Percentiles rank a stretch among this genome's conserved stretches.
Evolutionary conservation across 2,797 vertebrate genomes (phyloP).

Genomic region (Phataginus tetradactyla): DNA sequence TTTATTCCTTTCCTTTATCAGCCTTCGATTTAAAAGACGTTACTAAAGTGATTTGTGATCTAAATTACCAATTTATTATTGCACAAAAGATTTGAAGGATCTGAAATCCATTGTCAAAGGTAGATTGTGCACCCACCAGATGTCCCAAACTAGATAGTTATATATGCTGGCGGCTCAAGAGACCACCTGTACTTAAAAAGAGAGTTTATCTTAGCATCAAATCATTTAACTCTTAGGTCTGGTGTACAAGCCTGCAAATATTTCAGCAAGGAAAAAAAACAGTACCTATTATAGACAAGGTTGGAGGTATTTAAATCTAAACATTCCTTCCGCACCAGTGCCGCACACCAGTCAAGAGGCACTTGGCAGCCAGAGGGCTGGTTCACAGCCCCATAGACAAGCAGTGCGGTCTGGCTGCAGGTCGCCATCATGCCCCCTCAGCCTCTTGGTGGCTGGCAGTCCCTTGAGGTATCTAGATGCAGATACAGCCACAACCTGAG

Average conservation of each 20-base stretch:
- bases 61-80: background rate
- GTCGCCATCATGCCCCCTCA: background rate
- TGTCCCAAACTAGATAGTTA: background rate
- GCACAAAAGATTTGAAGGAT: background rate
- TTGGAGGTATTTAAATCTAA: slow-evolving; percentile 43
- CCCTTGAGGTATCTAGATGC: background rate
- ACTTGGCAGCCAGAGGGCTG: background rate
- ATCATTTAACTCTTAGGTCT: background rate
- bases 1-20: slow-evolving; percentile 7
- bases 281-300: background rate
- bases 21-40: background rate
- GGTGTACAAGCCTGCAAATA: background rate
- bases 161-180: background rate
- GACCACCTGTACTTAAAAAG: slow-evolving; percentile 12
- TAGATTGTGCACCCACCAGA: background rate
- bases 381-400: background rate
- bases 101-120: slow-evolving; percentile 27
- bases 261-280: slow-evolving; percentile 21
- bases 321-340: slow-evolving; percentile 38
- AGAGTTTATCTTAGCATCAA: background rate
- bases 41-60: slow-evolving; percentile 19
- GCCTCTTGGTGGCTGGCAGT: background rate
- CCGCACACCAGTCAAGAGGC: background rate
- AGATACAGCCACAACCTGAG: background rate
- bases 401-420: background rate